These are phyloP conservation scores for Adrianichthys oophorus DNA, from an alignment of 2,797 vertebrate species.

Conservation along the genomic window DNA sequence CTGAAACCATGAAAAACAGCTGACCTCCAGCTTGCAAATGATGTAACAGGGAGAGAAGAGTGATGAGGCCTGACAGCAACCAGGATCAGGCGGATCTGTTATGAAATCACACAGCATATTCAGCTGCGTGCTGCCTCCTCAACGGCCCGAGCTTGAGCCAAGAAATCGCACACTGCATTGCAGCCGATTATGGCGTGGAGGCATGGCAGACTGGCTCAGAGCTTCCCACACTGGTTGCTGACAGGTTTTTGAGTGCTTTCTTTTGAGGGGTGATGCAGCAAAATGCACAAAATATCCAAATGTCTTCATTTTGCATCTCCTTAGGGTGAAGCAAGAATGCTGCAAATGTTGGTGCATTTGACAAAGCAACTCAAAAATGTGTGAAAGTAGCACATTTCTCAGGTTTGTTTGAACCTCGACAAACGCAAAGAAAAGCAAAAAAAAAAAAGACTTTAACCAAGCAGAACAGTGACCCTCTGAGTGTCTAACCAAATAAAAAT, in stretches of 20 bases:
- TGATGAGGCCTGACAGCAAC: constrained; percentile 31
- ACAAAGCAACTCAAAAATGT: too few species aligned
- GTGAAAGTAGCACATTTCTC: too few species aligned
- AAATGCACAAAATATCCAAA: constrained; percentile 42
- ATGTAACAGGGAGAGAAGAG: constrained; percentile 26
- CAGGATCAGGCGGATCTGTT: constrained; percentile 33
- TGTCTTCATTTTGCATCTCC: constrained; percentile 24
- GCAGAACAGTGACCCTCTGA: too few species aligned
- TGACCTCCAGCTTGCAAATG: constrained; percentile 27
- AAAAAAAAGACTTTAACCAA: too few species aligned
- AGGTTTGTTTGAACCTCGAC: too few species aligned
- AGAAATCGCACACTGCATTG: constrained; percentile 53
- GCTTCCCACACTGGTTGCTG: constrained; percentile 27
- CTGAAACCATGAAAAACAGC: constrained; percentile 18
- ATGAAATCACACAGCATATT: constrained; percentile 42
- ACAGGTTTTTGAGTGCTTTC: constrained; percentile 18
- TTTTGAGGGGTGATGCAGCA: constrained; percentile 52
- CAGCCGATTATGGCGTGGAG: constrained; percentile 39
- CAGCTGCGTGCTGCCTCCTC: constrained; percentile 40
- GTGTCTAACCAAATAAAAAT: too few species aligned
- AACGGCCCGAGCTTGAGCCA: constrained; percentile 37
- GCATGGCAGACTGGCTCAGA: constrained; percentile 4
- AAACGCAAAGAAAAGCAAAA: too few species aligned
- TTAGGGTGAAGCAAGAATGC: background rate
- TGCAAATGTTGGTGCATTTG: too few species aligned